Percentiles rank a stretch among this genome's conserved stretches.
Conservation (phyloP, 2,113 vertebrate genomes). For the Cryptomyrus ogoouensis region DNA sequence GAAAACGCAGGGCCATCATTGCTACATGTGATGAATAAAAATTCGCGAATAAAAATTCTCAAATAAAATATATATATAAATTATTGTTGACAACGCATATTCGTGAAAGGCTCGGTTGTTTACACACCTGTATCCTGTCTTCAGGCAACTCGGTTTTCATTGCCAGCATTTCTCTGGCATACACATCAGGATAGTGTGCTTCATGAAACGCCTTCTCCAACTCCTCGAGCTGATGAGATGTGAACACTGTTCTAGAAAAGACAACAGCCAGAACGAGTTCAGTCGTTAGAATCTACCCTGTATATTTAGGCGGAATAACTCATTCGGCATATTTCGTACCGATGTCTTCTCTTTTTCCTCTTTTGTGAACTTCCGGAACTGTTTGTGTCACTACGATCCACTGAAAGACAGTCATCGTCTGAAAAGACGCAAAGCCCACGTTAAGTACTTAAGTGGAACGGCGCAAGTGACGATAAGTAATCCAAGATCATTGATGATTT, state of each 20-base stretch:
- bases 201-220: conserved; percentile 92
- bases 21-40: not conserved
- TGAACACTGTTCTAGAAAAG: conserved; percentile 83
- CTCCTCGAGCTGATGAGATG: conserved; percentile 87
- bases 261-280: not conserved
- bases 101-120: not conserved
- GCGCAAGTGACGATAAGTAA: not conserved
- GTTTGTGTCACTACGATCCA: conserved; percentile 69
- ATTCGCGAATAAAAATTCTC: too few species aligned
- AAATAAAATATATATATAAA: too few species aligned
- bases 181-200: conserved; percentile 92
- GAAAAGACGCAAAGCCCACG: conserved; percentile 14
- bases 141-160: conserved; percentile 90
- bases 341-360: conserved; percentile 87
- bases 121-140: conserved; percentile 84
- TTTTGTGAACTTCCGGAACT: conserved; percentile 59
- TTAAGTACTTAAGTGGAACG: not conserved
- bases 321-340: conserved; percentile 42
- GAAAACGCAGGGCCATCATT: not conserved
- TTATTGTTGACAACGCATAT: not conserved
- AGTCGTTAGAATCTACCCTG: not conserved
- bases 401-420: conserved; percentile 81
- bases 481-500: not conserved
- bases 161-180: conserved; percentile 88
- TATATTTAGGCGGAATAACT: not conserved